Percentiles rank a stretch among this genome's conserved stretches.
phyloP scores from a whole-genome alignment of 2,888 invertebrate species.

The Mythimna albipuncta region DNA sequence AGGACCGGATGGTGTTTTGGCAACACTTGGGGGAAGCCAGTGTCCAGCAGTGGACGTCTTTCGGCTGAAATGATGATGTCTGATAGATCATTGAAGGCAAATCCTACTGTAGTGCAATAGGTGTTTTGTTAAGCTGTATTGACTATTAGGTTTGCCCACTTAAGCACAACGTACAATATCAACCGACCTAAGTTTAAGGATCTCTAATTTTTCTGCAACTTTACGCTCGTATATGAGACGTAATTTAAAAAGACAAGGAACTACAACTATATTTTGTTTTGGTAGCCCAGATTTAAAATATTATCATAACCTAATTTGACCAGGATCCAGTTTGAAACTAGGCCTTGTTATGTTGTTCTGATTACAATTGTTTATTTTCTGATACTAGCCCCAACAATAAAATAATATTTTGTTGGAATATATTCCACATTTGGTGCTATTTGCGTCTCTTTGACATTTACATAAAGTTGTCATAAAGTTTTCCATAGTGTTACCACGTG shows the following conservation, averaged over 20 bases:
- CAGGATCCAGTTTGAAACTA: constrained; percentile 12
- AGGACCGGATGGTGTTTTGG: too few relatives aligned
- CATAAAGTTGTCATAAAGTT: constrained; percentile 25
- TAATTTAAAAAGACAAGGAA: neutral
- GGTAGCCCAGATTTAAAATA: constrained; percentile 13
- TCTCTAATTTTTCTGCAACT: neutral
- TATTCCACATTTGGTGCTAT: constrained; percentile 1
- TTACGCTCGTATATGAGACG: neutral
- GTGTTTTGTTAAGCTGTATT: neutral
- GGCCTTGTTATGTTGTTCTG: constrained; percentile 23
- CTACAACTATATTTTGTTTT: neutral
- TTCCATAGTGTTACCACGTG: constrained; percentile 20
- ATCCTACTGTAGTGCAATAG: neutral
- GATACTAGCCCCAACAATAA: constrained; percentile 20
- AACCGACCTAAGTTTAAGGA: neutral
- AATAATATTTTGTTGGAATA: constrained; percentile 5
- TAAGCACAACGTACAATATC: neutral
- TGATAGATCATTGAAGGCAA: too few relatives aligned
- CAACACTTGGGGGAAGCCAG: too few relatives aligned
- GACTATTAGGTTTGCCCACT: neutral
- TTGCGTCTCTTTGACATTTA: constrained; percentile 39
- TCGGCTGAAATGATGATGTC: neutral
- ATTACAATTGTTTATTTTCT: constrained; percentile 41
- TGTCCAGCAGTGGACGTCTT: too few relatives aligned
- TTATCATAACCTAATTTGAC: constrained; percentile 30